Evolutionary conservation across 2,888 invertebrate genomes (phyloP).

Genomic region (Thecocarcelia acutangulata): DNA sequence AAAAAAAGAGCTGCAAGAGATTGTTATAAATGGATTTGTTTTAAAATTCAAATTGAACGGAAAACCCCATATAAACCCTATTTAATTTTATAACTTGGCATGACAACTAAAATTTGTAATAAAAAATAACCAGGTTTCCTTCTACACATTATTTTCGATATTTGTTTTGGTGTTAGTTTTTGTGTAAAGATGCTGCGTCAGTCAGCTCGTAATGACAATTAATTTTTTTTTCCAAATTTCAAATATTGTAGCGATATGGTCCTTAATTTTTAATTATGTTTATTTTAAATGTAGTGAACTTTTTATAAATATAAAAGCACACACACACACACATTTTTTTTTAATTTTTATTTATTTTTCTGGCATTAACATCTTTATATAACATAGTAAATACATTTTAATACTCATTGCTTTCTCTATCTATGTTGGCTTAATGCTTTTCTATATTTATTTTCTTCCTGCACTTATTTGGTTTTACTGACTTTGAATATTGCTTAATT

Average conservation of each 20-base stretch:
- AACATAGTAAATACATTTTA: conserved; percentile 20
- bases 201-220: background rate
- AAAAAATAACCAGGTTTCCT: conserved; percentile 49
- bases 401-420: conserved; percentile 27
- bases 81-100: no score
- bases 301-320: conserved; percentile 8
- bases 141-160: conserved; percentile 6
- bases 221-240: conserved; percentile 34
- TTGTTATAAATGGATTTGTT: no score
- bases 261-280: background rate
- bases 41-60: no score
- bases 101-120: conserved; percentile 45
- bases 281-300: conserved; percentile 8
- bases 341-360: background rate
- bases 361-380: conserved; percentile 22
- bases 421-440: conserved; percentile 34
- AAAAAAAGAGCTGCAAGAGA: no score
- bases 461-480: conserved; percentile 11
- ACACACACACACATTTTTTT: conserved; percentile 16
- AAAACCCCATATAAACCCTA: no score
- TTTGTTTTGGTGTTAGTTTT: conserved; percentile 50
- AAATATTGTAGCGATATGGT: conserved; percentile 45
- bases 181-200: conserved; percentile 1
- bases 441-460: background rate
- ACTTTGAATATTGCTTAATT: conserved; percentile 24